These are phyloP conservation scores for Trogon melanurus DNA, from an alignment of 2,113 vertebrate genomes.

Conservation along the genomic window DNA sequence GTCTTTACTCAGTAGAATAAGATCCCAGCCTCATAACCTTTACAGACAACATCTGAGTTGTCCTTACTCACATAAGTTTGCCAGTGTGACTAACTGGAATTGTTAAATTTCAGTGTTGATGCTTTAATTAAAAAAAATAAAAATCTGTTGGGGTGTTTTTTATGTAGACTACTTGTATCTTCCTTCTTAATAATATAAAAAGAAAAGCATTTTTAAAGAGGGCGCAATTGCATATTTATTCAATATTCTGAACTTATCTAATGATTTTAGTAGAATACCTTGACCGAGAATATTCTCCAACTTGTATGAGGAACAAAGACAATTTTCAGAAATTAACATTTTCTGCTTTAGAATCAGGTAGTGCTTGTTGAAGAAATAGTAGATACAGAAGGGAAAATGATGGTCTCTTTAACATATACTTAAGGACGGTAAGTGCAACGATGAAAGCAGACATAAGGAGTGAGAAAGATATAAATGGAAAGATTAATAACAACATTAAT, in stretches of 20 bases:
- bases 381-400: conserved; percentile 64
- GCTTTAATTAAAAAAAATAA: not conserved
- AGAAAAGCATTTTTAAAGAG: not conserved
- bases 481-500: conserved; percentile 73
- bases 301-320: not conserved
- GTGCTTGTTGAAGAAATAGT: conserved; percentile 49
- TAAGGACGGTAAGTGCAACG: conserved; percentile 66
- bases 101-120: not conserved
- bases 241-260: not conserved
- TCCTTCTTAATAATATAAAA: not conserved
- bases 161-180: not conserved
- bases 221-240: not conserved
- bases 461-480: conserved; percentile 71
- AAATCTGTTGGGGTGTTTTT: not conserved
- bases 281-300: not conserved
- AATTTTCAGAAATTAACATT: conserved; percentile 9
- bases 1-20: not conserved
- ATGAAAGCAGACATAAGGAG: conserved; percentile 71
- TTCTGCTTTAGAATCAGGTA: conserved; percentile 41
- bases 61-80: not conserved
- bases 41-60: not conserved
- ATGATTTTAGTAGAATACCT: not conserved
- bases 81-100: not conserved
- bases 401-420: conserved; percentile 69
- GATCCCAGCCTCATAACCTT: not conserved